Base-by-base conservation (phyloP, 2,113 vertebrate genomes). In the Mormyrus iriodes region DNA sequence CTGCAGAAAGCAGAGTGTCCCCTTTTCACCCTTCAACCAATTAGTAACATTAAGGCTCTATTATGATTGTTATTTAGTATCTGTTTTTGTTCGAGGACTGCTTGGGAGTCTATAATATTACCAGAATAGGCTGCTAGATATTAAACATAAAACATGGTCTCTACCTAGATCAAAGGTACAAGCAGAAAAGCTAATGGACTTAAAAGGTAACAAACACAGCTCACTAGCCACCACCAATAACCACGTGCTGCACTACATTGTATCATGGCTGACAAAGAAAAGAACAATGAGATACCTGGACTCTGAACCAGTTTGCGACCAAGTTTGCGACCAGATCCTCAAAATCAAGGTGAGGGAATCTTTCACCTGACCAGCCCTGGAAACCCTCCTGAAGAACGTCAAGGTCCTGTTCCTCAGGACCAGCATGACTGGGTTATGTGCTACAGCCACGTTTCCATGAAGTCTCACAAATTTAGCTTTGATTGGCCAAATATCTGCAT, bases 291-390 rank as follows among this genome's bases (percentile, higher is more conserved):
- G 8, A 17, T 19, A 83, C 27, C 55, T 90, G 44, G 31, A 87
- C 48, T 39, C n/a, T 82, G n/a, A 27, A 24, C 76, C 17, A 10
- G 0, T 89, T 76, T 35, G 42, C 48, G 48, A 88, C 55, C 35
- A 89, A 10, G 0, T 89, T 76, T 35, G 42, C 48, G 48, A 88
- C 55, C 35, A 89, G 87, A 19, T 73, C 86, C 46, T 91, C 85
- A 88, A 53, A 88, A 21, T 53, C 52, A 0, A 51, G 83, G 79
- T 92, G 42, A n/a, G 52, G 69, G 4, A 88, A 89, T 9, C 86
- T 83, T 53, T 24, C 86, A 49, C 58, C 17, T 7, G 79, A 87
- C 90, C 88, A 90, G 87, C 35, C 21, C 83, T 82, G 19, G 15
- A 89, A 39, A 0, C 51, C 89, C 19, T 89, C 52, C 24, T 89